phyloP scores from a whole-genome alignment of 2,113 vertebrate species.

The Cebidichthys violaceus region DNA sequence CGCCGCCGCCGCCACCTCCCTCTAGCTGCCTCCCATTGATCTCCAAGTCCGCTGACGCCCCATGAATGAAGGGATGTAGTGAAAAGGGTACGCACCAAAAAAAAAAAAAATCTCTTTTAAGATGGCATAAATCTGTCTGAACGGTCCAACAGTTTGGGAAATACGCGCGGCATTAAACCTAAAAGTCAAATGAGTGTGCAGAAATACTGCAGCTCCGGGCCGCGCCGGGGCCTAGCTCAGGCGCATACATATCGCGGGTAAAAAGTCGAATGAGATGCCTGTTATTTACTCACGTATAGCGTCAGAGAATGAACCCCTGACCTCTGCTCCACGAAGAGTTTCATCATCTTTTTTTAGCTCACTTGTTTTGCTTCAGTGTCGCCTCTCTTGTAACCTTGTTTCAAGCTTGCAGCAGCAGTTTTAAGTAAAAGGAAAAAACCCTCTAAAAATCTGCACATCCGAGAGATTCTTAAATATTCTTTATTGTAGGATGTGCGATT shows the following conservation, averaged over 20 bases:
- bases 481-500: too few species aligned
- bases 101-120: too few species aligned
- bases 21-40: slow-evolving; percentile 34
- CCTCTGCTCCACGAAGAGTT: neutral
- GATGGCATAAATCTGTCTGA: neutral
- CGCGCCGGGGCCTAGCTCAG: slow-evolving; percentile 7
- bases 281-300: too few species aligned
- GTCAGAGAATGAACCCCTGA: neutral
- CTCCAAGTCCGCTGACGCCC: slow-evolving; percentile 4
- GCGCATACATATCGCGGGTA: neutral
- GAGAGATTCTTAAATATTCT: neutral
- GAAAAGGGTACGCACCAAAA: slow-evolving; percentile 3
- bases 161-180: neutral
- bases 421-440: neutral
- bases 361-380: neutral
- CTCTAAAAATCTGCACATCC: neutral
- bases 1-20: slow-evolving; percentile 18
- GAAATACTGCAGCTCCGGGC: neutral
- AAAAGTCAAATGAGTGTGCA: neutral
- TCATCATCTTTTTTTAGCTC: neutral
- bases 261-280: too few species aligned
- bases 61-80: neutral
- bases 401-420: neutral
- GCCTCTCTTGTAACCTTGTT: neutral
- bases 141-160: neutral